Evolutionary conservation across 2,888 invertebrate species (phyloP).

Genomic region (Polylopha cassiicola): DNA sequence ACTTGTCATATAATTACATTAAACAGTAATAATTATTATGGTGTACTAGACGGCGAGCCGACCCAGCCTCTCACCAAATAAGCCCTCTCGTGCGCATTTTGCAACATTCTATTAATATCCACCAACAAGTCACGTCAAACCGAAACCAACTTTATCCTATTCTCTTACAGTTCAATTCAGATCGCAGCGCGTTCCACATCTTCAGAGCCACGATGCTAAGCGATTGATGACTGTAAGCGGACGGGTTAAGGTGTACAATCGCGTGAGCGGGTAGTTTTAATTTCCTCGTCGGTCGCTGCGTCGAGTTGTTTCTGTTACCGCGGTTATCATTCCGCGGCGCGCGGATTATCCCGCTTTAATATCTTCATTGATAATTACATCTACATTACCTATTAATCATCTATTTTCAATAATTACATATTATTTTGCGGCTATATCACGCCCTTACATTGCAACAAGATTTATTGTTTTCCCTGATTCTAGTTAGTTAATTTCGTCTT

Average conservation of each 20-base stretch:
- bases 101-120: slow-evolving; percentile 31
- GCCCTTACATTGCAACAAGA: too few species aligned
- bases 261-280: slow-evolving; percentile 15
- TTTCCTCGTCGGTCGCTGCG: slow-evolving; percentile 48
- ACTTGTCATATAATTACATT: too few species aligned
- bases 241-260: not conserved
- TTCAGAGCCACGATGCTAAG: not conserved
- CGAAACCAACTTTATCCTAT: not conserved
- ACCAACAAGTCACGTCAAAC: not conserved
- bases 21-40: not conserved
- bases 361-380: too few species aligned
- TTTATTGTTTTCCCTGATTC: too few species aligned
- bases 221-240: not conserved
- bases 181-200: not conserved
- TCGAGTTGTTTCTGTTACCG: slow-evolving; percentile 46
- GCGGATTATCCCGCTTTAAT: slow-evolving; percentile 16
- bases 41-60: slow-evolving; percentile 17
- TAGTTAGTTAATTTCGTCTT: too few species aligned
- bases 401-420: too few species aligned
- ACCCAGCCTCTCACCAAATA: slow-evolving; percentile 57
- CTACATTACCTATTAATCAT: too few species aligned
- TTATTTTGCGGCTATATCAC: too few species aligned
- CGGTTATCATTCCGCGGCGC: slow-evolving; percentile 18
- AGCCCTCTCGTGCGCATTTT: slow-evolving; percentile 58
- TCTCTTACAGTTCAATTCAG: not conserved